phyloP scores from a whole-genome alignment of 2,888 invertebrate genomes.

The Pachydiplax longipennis region DNA sequence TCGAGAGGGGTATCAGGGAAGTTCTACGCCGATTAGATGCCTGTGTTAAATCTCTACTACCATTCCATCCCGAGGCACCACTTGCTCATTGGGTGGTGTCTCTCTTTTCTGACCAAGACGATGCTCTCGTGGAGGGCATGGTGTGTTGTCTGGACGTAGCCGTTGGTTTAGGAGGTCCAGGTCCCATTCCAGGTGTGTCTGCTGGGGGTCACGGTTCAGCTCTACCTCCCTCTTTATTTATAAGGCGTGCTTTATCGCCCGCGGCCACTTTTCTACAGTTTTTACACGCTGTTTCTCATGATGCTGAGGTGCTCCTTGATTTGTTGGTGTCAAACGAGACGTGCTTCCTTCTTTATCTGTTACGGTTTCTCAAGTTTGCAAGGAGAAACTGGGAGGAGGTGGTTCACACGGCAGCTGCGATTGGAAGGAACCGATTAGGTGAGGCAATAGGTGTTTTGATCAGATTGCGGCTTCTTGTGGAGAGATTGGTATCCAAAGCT shows the following conservation, averaged over 20 bases:
- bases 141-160: constrained; percentile 89
- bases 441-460: constrained; percentile 86
- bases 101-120: constrained; percentile 89
- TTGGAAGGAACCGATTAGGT: constrained; percentile 77
- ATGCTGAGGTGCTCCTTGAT: constrained; percentile 81
- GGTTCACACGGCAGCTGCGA: constrained; percentile 62
- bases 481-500: constrained; percentile 80
- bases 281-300: constrained; percentile 77
- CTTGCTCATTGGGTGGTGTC: constrained; percentile 88
- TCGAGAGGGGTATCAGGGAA: constrained; percentile 84
- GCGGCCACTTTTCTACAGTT: constrained; percentile 88
- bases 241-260: constrained; percentile 81
- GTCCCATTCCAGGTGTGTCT: constrained; percentile 65
- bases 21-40: constrained; percentile 70
- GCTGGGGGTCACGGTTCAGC: constrained; percentile 56
- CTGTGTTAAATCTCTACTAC: constrained; percentile 80
- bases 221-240: constrained; percentile 71
- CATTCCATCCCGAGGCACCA: constrained; percentile 87
- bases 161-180: constrained; percentile 77
- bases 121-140: constrained; percentile 90
- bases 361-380: constrained; percentile 84
- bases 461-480: constrained; percentile 79
- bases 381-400: constrained; percentile 85
- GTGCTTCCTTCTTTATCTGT: constrained; percentile 83
- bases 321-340: constrained; percentile 90